Evolutionary conservation across 2,888 invertebrate species (phyloP).

Genomic region (Abscondita cerata): DNA sequence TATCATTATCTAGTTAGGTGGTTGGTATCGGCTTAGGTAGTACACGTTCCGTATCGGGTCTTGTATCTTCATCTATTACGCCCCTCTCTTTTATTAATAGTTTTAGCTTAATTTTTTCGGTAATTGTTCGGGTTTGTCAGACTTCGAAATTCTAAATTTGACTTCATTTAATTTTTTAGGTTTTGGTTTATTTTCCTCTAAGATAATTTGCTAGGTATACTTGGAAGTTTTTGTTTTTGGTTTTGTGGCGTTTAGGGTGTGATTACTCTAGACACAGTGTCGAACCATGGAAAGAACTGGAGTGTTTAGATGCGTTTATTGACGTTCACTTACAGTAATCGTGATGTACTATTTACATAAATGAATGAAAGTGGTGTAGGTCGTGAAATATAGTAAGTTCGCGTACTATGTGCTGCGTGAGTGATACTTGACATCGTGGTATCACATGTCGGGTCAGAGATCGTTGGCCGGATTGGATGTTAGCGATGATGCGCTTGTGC

Average conservation of each 20-base stretch:
- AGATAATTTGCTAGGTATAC: constrained; percentile 52
- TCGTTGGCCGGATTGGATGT: too few relatives aligned
- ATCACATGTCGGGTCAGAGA: too few relatives aligned
- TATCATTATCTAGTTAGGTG: constrained; percentile 39
- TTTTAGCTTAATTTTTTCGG: constrained; percentile 53
- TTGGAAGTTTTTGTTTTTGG: constrained; percentile 50
- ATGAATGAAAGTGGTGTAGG: too few relatives aligned
- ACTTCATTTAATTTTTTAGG: constrained; percentile 56
- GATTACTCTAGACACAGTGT: constrained; percentile 39
- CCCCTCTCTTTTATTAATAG: constrained; percentile 51
- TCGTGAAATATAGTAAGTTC: too few relatives aligned
- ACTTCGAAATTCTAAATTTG: constrained; percentile 52
- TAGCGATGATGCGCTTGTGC: too few relatives aligned
- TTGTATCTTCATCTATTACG: constrained; percentile 54
- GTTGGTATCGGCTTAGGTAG: constrained; percentile 44
- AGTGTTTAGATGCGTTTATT: too few relatives aligned
- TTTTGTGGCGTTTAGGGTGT: constrained; percentile 40
- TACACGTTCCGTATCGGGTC: constrained; percentile 41
- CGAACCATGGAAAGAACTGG: too few relatives aligned
- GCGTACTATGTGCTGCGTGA: too few relatives aligned
- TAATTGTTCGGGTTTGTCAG: constrained; percentile 49
- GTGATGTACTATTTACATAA: too few relatives aligned
- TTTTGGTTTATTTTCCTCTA: constrained; percentile 49
- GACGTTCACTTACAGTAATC: too few relatives aligned
- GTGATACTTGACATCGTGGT: too few relatives aligned